phyloP scores from a whole-genome alignment of 2,113 vertebrate species.

The Podarcis cretensis region DNA sequence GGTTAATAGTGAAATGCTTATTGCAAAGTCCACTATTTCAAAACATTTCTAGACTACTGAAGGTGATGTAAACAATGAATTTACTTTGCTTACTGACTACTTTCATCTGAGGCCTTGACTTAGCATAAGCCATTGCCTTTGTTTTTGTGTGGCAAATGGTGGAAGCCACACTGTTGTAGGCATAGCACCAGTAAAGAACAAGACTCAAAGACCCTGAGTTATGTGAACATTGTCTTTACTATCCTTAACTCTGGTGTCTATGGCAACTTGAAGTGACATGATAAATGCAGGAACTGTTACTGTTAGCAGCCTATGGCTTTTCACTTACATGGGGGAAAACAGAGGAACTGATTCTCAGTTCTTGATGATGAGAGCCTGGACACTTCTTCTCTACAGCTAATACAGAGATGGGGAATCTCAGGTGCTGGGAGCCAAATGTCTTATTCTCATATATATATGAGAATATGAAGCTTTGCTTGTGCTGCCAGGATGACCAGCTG shows the following conservation, averaged over 20 bases:
- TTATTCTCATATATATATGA: too few relatives aligned
- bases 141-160: neutral
- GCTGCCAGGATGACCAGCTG: too few relatives aligned
- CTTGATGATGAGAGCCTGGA: neutral
- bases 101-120: neutral
- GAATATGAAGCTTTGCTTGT: too few relatives aligned
- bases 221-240: slow-evolving; percentile 30
- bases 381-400: neutral
- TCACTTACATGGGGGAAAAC: neutral
- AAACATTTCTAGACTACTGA: neutral
- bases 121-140: neutral
- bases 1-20: neutral
- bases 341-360: neutral
- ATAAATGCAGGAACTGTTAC: neutral
- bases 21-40: neutral
- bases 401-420: too few relatives aligned
- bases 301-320: neutral
- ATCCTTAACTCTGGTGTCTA: slow-evolving; percentile 29
- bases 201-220: slow-evolving; percentile 20
- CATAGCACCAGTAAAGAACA: slow-evolving; percentile 34
- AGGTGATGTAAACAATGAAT: neutral
- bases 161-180: neutral
- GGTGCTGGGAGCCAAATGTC: too few relatives aligned
- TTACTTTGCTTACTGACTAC: neutral
- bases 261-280: slow-evolving; percentile 20